Conservation (phyloP, 2,113 vertebrate species). For the Elephas maximus region DNA sequence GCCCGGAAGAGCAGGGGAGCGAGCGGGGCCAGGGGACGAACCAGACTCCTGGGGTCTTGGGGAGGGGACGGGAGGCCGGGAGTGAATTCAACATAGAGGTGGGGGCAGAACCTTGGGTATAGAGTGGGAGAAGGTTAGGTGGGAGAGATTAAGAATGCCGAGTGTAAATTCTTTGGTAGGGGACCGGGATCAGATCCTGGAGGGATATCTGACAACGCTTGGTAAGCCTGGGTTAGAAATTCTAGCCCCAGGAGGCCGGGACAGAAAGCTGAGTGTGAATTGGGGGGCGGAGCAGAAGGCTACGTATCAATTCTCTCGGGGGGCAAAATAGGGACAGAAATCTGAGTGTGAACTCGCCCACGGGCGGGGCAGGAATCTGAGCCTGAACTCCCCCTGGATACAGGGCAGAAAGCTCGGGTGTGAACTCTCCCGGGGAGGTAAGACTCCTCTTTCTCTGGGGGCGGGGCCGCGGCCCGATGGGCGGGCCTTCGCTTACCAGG, state of each 20-base stretch:
- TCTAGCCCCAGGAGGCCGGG: not conserved
- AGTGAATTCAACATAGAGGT: not conserved
- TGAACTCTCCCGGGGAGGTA: not conserved
- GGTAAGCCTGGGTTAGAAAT: not conserved
- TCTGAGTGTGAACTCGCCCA: not conserved
- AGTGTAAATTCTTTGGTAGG: not conserved
- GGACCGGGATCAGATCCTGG: not conserved
- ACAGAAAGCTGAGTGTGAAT: not conserved
- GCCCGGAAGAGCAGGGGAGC: fast-evolving
- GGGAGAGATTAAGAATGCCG: not conserved
- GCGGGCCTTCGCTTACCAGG: constrained; percentile 90
- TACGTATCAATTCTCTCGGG: not conserved
- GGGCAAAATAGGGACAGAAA: not conserved
- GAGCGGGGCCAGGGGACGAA: not conserved
- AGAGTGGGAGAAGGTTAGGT: not conserved
- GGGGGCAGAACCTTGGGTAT: not conserved
- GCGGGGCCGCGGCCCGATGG: not conserved
- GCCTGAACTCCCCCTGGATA: no score
- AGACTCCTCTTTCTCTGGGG: not conserved
- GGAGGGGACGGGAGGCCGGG: no score
- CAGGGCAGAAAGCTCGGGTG: not conserved
- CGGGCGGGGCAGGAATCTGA: not conserved
- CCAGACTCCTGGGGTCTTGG: not conserved
- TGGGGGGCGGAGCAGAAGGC: not conserved
- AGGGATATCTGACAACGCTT: not conserved